Base-by-base conservation (phyloP, 1,140 invertebrate species). In the Macrosteles quadrilineatus region DNA sequence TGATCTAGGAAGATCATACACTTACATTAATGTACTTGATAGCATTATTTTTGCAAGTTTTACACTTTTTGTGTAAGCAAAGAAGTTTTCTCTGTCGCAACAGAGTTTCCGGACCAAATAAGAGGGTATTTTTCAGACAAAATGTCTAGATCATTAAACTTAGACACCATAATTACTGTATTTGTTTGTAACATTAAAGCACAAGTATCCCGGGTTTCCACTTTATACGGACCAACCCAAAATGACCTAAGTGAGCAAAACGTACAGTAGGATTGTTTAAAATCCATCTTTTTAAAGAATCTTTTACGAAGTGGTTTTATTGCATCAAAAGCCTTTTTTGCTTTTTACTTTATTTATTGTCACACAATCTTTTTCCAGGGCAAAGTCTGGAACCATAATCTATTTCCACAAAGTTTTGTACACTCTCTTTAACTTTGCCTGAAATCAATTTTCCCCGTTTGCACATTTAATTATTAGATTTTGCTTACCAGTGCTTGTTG, bases 291-390 rank as follows among this genome's bases (percentile, higher is more conserved):
- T 19, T 50, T 50, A 4, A 23, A 23, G 21, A 11, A 19, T 19
- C 70, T 36, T 67, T 74, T 71, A 45, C 57, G 59, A 78, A 74
- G 68, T 74, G 72, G 23, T 73, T 68, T 23, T 71, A 72, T 59
- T 74, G 72, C 29, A 55, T 53, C 53, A 78, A 74, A 69, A 66
- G 72, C 29, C 73, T 40, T 71, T 76, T 76, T 69, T 73, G 66
- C 9, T 73, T 73, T 21, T 70, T 72, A 53, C 68, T 55, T 36
- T 75, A 73, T n/a, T 74, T 74, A 65, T 66, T 31, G 72, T 72
- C 43, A 78, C 72, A 23, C 31, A 64, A 66, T 77, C 75, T 45
- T 72, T 75, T 71, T 43, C 76, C 75, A 14, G 76, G 75, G 69
- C 62, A 64, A 9, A 32, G 23, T 36, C 32, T 64, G 31, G 29